phyloP scores from a whole-genome alignment of 1,140 invertebrate genomes.

The Drosophila elegans region DNA sequence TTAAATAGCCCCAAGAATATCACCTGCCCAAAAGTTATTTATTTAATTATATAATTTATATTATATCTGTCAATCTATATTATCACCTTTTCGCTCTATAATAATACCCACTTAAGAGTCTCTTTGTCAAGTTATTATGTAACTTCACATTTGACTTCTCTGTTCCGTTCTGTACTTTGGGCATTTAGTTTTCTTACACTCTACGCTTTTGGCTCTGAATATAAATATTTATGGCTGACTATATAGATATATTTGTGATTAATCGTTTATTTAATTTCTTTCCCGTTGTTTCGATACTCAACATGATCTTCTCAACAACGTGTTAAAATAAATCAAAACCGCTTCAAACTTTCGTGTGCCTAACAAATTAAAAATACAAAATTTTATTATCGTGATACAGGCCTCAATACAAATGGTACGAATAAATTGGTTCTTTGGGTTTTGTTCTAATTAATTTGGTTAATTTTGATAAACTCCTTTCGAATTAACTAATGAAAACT shows the following conservation, averaged over 20 bases:
- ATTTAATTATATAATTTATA: too few relatives aligned
- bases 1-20: conserved; percentile 6
- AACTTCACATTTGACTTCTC: conserved; percentile 48
- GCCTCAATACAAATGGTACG: conserved; percentile 84
- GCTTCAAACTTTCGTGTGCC: conserved; percentile 68
- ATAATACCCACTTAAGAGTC: conserved; percentile 35
- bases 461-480: conserved; percentile 44
- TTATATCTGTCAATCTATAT: conserved; percentile 17
- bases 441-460: conserved; percentile 58
- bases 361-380: conserved; percentile 30
- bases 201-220: conserved; percentile 36
- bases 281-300: conserved; percentile 72
- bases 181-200: conserved; percentile 66
- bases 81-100: conserved; percentile 13
- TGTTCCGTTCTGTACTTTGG: conserved; percentile 55
- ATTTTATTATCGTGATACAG: conserved; percentile 58
- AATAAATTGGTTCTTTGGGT: conserved; percentile 76
- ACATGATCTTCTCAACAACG: conserved; percentile 75
- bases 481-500: conserved; percentile 42
- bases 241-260: conserved; percentile 73
- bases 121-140: conserved; percentile 36
- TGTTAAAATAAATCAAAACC: conserved; percentile 36
- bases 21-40: conserved; percentile 41
- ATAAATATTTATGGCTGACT: conserved; percentile 48
- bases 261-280: conserved; percentile 80